Evolutionary conservation across 1,140 invertebrate genomes (phyloP).

Genomic region (Leptoteleia sp.): DNA sequence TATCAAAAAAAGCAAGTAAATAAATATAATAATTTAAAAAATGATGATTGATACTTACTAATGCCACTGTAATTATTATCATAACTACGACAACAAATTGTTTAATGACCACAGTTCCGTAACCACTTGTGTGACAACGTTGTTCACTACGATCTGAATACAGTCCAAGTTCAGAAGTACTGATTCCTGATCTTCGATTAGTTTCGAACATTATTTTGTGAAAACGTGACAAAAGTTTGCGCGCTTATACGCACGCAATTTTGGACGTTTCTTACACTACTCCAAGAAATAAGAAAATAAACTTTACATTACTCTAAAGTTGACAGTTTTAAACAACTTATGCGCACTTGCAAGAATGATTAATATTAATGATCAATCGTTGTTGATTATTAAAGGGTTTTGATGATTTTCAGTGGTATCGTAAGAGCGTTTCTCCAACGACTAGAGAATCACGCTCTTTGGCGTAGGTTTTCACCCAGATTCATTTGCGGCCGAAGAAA

Average conservation of each 20-base stretch:
- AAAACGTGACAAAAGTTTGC: not conserved
- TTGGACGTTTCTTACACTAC: constrained; percentile 23
- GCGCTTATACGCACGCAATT: constrained; percentile 11
- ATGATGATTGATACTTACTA: constrained; percentile 77
- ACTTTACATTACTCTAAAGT: too few species aligned
- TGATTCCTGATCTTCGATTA: constrained; percentile 76
- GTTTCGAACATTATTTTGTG: constrained; percentile 76
- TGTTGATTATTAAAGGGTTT: too few species aligned
- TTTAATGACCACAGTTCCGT: constrained; percentile 72
- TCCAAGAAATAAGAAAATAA: not conserved
- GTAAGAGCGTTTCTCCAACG: constrained; percentile 64
- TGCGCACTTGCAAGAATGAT: not conserved
- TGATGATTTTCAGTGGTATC: constrained; percentile 65
- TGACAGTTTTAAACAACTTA: too few species aligned
- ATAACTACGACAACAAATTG: constrained; percentile 76
- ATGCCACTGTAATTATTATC: constrained; percentile 75
- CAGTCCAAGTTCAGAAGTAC: constrained; percentile 78
- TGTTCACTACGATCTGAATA: constrained; percentile 76
- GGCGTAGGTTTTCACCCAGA: constrained; percentile 74
- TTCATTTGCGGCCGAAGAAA: constrained; percentile 71
- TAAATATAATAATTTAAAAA: too few species aligned
- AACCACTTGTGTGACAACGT: constrained; percentile 71
- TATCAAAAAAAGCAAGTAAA: too few species aligned
- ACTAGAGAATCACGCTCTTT: constrained; percentile 72
- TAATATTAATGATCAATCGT: not conserved